Base-by-base conservation (phyloP, 1,140 invertebrate species). In the Teleogryllus occipitalis region DNA sequence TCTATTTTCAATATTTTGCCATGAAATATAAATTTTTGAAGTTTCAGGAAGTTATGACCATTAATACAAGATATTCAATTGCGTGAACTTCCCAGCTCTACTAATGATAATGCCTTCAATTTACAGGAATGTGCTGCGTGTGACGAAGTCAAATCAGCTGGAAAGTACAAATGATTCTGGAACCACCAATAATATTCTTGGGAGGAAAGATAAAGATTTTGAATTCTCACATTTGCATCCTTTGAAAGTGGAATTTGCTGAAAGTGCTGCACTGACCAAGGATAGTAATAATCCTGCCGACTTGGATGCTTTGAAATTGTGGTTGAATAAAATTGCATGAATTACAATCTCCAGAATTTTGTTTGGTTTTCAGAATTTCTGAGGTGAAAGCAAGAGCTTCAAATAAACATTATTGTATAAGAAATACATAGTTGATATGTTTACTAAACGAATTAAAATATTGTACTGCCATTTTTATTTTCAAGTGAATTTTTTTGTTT, bases 201-300 rank as follows among this genome's bases (percentile, higher is more conserved):
- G 95, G 49, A 92, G 91, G 84, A 83, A 86, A 15, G 93, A 91
- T 79, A 93, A 93, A 83, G 92, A 96, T 82, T 97, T 97, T 87
- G 91, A 93, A 83, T 97, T 97, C 85, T 87, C 89, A 12, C 91
- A 94, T 83, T 84, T 96, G 2, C 86, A 87, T 78, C 89, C 89
- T 49, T 81, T 87, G 7, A 90, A 90, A 81, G 88, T 97, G 8
- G 90, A 95, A 39, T 92, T 96, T 86, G 90, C 88, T 8, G 94
- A 96, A 86, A 89, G 89, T 76, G 92, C 89, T 81, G 91, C 91
- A 0, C 89, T 87, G 80, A 88, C 89, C 78, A 89, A 89, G 80
- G 90, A 90, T 82, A 87, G 88, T 73, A 87, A 86, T n/a, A 87
- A 86, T 21, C 84, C 87, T 8, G 85, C 86, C 73, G 89, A 92